Base-by-base conservation (phyloP, 2,797 vertebrate genomes). In the Zenarchopterus dispar region DNA sequence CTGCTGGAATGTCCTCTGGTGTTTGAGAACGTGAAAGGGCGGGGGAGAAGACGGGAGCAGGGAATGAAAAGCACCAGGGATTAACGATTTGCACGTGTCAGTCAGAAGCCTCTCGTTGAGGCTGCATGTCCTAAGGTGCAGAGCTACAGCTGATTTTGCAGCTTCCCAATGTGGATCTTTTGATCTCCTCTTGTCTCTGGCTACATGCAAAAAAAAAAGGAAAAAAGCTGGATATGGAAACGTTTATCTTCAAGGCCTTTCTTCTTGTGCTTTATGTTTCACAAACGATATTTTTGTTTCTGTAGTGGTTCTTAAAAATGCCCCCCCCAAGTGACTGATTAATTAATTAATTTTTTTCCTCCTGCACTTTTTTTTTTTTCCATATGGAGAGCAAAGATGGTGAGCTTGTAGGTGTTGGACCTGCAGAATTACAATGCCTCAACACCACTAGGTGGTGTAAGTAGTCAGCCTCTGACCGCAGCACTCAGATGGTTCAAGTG, bases 371-470 rank as follows among this genome's bases (percentile, higher is more conserved):
- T 63, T 16, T 11, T 22, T 44, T 9, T 63, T 16, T 11, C 4
- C 18, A 39, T 1, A 23, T 51, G 23, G 45, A 59, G 13, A 10
- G 24, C n/a, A n/a, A n/a, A 43, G 26, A 41, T 50, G 33, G 59
- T 58, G 16, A 21, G 26, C 17, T 43, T 10, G 4, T 33, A 44
- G 46, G 46, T 66, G 41, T n/a, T n/a, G 41, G 18, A 21, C 44
- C 44, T 19, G 42, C 17, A 26, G 22, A 24, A 33, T 51, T 24
- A 1, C 28, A 2, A 16, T 26, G 46, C 23, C 41, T 18, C 0
- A 4, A 15, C 62, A 67, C 89, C 91, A 86, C 88, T 86, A 89
- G 91, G 82, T 89, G 91, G 88, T 67, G 88, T 84, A 70, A 85
- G 81, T 10, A 77, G 75, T 71, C 84, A 81, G 71, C 70, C 65